Evolutionary conservation across 2,888 invertebrate genomes (phyloP).

Genomic region (Eudemis profundana): DNA sequence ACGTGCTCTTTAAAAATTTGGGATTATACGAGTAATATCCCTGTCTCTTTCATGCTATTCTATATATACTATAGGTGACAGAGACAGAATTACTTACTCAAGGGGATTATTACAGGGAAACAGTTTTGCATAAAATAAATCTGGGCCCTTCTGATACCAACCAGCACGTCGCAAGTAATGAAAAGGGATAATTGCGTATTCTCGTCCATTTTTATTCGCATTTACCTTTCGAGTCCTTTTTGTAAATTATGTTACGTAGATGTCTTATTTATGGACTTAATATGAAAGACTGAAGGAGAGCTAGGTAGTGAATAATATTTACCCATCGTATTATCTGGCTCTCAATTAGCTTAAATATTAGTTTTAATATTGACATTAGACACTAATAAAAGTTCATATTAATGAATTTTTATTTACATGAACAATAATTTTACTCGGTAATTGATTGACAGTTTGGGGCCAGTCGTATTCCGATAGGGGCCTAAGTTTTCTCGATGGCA

Average conservation of each 20-base stretch:
- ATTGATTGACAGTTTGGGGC: too few relatives aligned
- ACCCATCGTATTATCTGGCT: too few relatives aligned
- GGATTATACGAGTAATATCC: background rate
- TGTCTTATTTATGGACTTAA: conserved; percentile 20
- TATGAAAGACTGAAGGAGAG: conserved; percentile 4
- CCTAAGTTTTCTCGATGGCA: too few relatives aligned
- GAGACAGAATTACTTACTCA: conserved; percentile 21
- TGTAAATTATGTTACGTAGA: conserved; percentile 36
- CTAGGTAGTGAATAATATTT: too few relatives aligned
- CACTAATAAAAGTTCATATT: too few relatives aligned
- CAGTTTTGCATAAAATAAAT: conserved; percentile 3
- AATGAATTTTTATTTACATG: too few relatives aligned
- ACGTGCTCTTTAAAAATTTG: too few relatives aligned
- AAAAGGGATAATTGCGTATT: conserved; percentile 76
- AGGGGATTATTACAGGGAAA: conserved; percentile 3
- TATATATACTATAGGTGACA: too few relatives aligned
- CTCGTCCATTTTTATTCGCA: conserved; percentile 66
- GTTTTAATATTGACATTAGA: too few relatives aligned
- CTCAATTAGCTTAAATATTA: too few relatives aligned
- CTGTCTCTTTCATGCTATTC: conserved; percentile 8
- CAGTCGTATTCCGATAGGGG: too few relatives aligned
- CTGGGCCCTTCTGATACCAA: conserved; percentile 42
- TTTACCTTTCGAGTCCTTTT: conserved; percentile 61
- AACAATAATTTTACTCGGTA: too few relatives aligned
- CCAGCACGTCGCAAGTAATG: conserved; percentile 58